phyloP scores from a whole-genome alignment of 2,888 invertebrate species.

The Limnephilus lunatus region DNA sequence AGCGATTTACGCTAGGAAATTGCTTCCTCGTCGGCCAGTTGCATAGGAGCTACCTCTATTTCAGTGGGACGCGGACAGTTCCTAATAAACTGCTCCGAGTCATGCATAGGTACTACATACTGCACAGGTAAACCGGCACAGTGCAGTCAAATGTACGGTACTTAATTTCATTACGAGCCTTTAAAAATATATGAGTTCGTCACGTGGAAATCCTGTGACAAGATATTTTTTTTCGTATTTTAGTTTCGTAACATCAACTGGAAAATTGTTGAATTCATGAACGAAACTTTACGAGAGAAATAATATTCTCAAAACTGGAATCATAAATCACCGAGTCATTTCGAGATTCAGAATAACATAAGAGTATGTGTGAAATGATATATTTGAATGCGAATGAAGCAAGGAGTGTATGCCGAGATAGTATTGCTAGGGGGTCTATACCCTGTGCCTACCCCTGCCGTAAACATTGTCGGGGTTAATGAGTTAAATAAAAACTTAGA shows the following conservation, averaged over 20 bases:
- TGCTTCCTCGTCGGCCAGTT: conserved; percentile 46
- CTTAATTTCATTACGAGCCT: not conserved
- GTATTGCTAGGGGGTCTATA: no score
- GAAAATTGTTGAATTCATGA: no score
- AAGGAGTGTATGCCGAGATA: no score
- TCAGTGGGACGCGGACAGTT: not conserved
- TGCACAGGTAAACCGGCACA: not conserved
- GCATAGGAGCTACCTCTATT: not conserved
- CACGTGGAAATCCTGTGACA: not conserved
- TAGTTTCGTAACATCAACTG: not conserved
- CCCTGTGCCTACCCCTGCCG: no score
- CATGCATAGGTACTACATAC: not conserved
- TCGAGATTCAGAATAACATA: no score
- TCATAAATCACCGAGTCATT: no score
- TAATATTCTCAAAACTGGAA: no score
- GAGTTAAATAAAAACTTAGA: not conserved
- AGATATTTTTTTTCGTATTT: not conserved
- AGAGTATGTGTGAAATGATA: no score
- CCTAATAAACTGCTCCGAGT: not conserved
- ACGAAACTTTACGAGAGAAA: no score
- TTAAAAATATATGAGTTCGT: not conserved
- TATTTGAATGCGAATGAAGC: no score
- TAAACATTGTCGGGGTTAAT: no score
- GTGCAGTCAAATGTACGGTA: not conserved
- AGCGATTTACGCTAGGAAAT: conserved; percentile 58